These are phyloP conservation scores for Meleagris gallopavo DNA, from an alignment of 2,113 vertebrate genomes.

Conservation along the genomic window DNA sequence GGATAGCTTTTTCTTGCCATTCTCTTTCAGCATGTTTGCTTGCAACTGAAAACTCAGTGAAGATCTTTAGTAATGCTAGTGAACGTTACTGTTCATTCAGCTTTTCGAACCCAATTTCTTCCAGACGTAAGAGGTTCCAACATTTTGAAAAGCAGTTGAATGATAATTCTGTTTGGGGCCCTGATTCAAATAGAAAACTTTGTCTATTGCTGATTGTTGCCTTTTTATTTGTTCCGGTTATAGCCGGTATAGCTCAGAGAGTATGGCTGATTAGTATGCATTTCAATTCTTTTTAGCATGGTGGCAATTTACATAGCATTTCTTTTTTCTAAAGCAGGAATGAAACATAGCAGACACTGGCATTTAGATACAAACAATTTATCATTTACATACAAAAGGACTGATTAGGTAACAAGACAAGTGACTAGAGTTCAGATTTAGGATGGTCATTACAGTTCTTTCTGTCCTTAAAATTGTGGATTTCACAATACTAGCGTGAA, in stretches of 20 bases:
- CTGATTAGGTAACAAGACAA: not conserved
- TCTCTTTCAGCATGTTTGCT: not conserved
- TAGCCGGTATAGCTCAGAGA: constrained; percentile 25
- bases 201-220: constrained; percentile 12
- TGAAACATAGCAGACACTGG: not conserved
- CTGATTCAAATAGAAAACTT: constrained; percentile 13
- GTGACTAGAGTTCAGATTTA: not conserved
- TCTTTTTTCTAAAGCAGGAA: constrained; percentile 33
- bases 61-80: not conserved
- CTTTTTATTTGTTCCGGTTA: constrained; percentile 42
- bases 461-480: not conserved
- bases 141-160: not conserved
- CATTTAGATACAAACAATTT: constrained; percentile 42
- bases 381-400: constrained; percentile 37
- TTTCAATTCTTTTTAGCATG: constrained; percentile 7
- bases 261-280: constrained; percentile 35
- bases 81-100: not conserved
- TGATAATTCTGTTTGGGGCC: not conserved
- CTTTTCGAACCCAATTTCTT: constrained; percentile 34
- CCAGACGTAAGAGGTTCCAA: not conserved
- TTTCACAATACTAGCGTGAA: not conserved
- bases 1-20: not conserved
- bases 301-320: constrained; percentile 49
- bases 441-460: not conserved
- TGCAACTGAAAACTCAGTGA: not conserved